Evolutionary conservation across 2,888 invertebrate genomes (phyloP), one percentile per base, ranked within the genome.

Genomic region (Himalopsyche anomala): DNA sequence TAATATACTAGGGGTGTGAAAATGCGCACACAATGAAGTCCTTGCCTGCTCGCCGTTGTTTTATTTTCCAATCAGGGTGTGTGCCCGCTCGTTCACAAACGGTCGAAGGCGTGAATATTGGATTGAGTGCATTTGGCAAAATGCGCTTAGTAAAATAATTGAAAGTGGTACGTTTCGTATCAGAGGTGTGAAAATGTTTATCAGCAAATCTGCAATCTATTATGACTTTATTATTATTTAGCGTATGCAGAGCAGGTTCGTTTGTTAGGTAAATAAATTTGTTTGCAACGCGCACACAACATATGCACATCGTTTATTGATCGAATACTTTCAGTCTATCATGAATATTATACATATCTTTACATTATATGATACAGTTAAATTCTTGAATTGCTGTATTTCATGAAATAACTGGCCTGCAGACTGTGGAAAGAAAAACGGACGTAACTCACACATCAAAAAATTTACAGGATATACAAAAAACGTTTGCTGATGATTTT

Each of bases 101-200:
- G 62, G 5, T 81, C 74, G 85, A 74, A 82, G 38, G 85, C 82
- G 85, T 85, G 82, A 82, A 69, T 82, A 85, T 85, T 85, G 85
- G 85, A 82, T 82, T 45, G 82, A 85, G 85, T 85, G 85, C 82
- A 62, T 62, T 62, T 19, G 62, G 62, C 62, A 11, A 62, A 62
- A 62, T 62, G 62, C 62, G 80, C 42, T 42, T 38, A 80, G 38
- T n/a, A 19, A 38, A 80, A 42, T 45, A 40, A 40, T 42, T 38
- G 17, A 40, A 42, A 80, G 80, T 36, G 38, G 80, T 11, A 17
- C n/a, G n/a, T 17, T 36, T 4, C 17, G 42, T 0, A 4, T n/a
- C 17, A 40, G 80, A 80, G 80, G 80, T 80, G 80, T 80, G 80
- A 80, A 80, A 80, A 80, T 80, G 80, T 80, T 80, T 80, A 80